Base-by-base conservation (phyloP, 2,888 invertebrate species). In the Hyles lineata region DNA sequence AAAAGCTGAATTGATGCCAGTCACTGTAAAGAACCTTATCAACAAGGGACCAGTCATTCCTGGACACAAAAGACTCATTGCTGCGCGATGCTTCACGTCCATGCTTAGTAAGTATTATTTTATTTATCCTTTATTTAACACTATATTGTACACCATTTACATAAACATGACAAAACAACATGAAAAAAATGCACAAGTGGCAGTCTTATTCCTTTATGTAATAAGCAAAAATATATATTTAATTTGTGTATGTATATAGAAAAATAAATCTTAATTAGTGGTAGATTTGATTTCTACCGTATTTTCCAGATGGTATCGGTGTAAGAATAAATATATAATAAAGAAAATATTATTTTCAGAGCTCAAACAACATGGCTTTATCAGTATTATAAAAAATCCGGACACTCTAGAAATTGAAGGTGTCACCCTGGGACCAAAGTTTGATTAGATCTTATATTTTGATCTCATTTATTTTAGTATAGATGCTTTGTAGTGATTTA, bases 41-140 rank as follows among this genome's bases (percentile, higher is more conserved):
- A 19, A 71, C 0, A 74, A 75, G n/a, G 91, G 90, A 0, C 92
- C 91, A 0, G 60, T 84, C 3, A 74, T 89, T 15, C 23, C 84
- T 0, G 89, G 86, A 0, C 78, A 83, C 73, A 77, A 75, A 69
- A 76, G 83, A 2, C 73, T 91, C 17, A 87, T 88, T 35, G 89
- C 86, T 0, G 93, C 93, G 0, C 82, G 89, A 4, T 92, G 92
- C 75, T 93, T 93, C 79, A 83, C 83, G 15, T 92, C 93, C 0
- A 82, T 93, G 76, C 85, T 93, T 15, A 93, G 93, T 93, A 76
- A 89, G 90, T 84, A 32, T 4, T 73, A 67, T 32, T 73, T 71
- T 70, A 23, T 15, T 58, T 17, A 59, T 70, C 62, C 50, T 35
- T 43, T 61, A 50, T 23, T 15, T 60, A n/a, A n/a, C n/a, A n/a